Base-by-base conservation (phyloP, 1,140 invertebrate genomes). In the Dryas iulia region DNA sequence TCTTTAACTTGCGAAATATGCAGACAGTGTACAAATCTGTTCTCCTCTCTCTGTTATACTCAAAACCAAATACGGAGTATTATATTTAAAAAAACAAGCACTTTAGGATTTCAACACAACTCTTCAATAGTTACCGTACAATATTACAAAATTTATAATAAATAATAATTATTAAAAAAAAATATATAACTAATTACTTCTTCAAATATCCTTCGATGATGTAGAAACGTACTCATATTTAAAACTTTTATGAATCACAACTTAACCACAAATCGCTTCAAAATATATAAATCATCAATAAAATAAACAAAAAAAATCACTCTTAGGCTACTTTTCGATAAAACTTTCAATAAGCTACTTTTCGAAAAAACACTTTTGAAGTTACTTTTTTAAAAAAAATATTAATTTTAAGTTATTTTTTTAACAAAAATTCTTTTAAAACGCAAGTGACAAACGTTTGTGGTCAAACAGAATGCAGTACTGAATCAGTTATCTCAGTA, bases 151-250 rank as follows among this genome's bases (percentile, higher is more conserved):
- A n/a, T n/a, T n/a, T n/a, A n/a, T n/a, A n/a, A n/a, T n/a, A n/a
- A n/a, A n/a, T n/a, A n/a, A n/a, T n/a, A n/a, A n/a, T n/a, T n/a
- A n/a, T n/a, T n/a, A n/a, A 35, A 14, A 11, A 11, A 14, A 35
- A 14, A 14, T 1, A 35, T n/a, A 21, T 8, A 47, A 47, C 8
- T 14, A 47, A 47, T 66, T 64, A 87, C 83, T 79, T 84, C 83
- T 59, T 87, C 84, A 72, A 87, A 87, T 61, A 84, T 73, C 39
- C 74, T 71, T 7, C 81, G 69, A 21, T 78, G 74, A n/a, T 80
- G 72, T 26, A 76, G 54, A 65, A 85, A 76, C 0, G 76, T 59
- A 28, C 70, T 72, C 81, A 83, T 82, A 53, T 47, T 63, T 26
- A 10, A 57, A 14, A 5, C 14, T 26, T 2, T 18, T 53, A 5